Conservation (phyloP, 1,140 invertebrate species). For the Scaptomyza montana region DNA sequence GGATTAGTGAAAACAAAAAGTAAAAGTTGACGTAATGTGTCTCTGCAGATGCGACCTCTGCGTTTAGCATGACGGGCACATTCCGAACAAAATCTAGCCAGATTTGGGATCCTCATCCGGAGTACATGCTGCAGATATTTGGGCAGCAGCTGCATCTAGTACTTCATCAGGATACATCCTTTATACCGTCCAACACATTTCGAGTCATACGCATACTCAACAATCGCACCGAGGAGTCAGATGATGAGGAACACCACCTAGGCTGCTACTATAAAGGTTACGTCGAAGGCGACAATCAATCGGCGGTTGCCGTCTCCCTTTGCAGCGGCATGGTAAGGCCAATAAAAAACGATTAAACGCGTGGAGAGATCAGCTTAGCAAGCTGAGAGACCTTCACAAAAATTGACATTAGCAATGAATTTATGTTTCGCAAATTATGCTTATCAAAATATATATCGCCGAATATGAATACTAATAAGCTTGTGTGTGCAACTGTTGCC, state of each 20-base stretch:
- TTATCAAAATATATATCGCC: slow-evolving; percentile 69
- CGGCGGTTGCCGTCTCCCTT: slow-evolving; percentile 88
- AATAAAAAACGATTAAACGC: slow-evolving; percentile 9
- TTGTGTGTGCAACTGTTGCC: slow-evolving; percentile 11
- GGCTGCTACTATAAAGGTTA: slow-evolving; percentile 89
- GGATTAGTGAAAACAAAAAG: background rate
- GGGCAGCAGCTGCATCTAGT: slow-evolving; percentile 85
- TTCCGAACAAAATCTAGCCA: slow-evolving; percentile 86
- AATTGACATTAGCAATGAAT: slow-evolving; percentile 56
- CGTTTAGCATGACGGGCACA: slow-evolving; percentile 85
- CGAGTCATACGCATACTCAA: slow-evolving; percentile 86
- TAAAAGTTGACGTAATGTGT: background rate
- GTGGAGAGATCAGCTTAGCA: slow-evolving; percentile 11
- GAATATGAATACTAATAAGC: slow-evolving; percentile 75
- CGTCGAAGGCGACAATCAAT: slow-evolving; percentile 87
- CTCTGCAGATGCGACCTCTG: slow-evolving; percentile 60
- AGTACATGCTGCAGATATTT: slow-evolving; percentile 88
- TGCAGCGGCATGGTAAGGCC: slow-evolving; percentile 89
- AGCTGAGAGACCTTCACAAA: slow-evolving; percentile 56
- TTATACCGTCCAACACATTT: slow-evolving; percentile 85
- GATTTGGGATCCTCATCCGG: slow-evolving; percentile 90
- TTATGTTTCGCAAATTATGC: slow-evolving; percentile 68
- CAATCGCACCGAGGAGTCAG: slow-evolving; percentile 84
- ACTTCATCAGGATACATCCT: slow-evolving; percentile 86
- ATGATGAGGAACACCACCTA: slow-evolving; percentile 82